A percentile compares a stretch with the other conserved stretches of the same genome.
Evolutionary conservation across 2,888 invertebrate genomes (phyloP).

Genomic region (Drosophila niveifrons): DNA sequence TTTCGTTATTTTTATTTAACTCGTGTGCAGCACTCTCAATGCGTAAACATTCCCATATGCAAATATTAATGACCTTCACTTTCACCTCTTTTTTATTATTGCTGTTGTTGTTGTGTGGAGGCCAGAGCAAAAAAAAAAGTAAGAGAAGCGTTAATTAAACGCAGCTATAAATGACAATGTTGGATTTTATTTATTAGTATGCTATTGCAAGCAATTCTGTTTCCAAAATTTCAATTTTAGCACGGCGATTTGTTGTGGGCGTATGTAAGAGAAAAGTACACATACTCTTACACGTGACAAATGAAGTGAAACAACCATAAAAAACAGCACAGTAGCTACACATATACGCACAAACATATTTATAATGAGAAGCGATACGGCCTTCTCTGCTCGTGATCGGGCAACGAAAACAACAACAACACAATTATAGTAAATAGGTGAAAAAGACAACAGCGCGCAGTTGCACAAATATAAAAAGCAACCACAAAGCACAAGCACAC

Average conservation of each 20-base stretch:
- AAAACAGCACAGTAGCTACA: conserved; percentile 23
- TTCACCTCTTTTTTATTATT: conserved; percentile 60
- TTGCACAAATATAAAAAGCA: conserved; percentile 72
- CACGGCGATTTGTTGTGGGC: conserved; percentile 37
- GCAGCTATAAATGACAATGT: conserved; percentile 2
- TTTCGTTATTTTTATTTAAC: conserved; percentile 44
- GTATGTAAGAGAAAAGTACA: conserved; percentile 11
- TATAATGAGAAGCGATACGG: conserved; percentile 59
- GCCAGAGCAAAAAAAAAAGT: conserved; percentile 34
- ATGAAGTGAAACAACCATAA: conserved; percentile 61
- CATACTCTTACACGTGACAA: conserved; percentile 41
- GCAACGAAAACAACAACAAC: conserved; percentile 57
- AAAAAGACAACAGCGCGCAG: conserved; percentile 71
- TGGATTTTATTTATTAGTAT: not conserved
- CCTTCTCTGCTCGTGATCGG: conserved; percentile 69
- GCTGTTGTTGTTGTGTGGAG: conserved; percentile 23
- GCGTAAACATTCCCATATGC: conserved; percentile 72
- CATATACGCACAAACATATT: conserved; percentile 12
- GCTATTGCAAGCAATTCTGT: not conserved
- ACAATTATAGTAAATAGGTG: conserved; percentile 80
- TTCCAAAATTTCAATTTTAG: conserved; percentile 40
- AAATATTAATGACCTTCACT: conserved; percentile 80
- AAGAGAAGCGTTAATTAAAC: conserved; percentile 24
- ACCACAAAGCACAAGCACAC: conserved; percentile 39
- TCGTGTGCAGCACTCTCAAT: conserved; percentile 34